phyloP scores from a whole-genome alignment of 1,140 invertebrate species.

The Oedothorax gibbosus region DNA sequence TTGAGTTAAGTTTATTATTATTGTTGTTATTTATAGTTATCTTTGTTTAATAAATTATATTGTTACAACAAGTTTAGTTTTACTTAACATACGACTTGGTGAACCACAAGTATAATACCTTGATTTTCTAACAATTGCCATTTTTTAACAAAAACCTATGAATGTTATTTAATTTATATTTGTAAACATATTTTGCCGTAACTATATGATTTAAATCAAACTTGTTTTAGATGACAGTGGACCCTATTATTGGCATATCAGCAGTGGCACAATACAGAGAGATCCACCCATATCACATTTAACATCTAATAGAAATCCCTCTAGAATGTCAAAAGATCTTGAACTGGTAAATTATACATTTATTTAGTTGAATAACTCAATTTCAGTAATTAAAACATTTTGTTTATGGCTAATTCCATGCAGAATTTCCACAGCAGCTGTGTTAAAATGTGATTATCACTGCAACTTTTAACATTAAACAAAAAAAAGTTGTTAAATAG shows the following conservation, averaged over 20 bases:
- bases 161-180: too few relatives aligned
- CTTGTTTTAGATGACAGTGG: slow-evolving; percentile 85
- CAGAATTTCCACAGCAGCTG: background rate
- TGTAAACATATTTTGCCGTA: too few relatives aligned
- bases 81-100: too few relatives aligned
- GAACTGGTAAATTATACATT: slow-evolving; percentile 44
- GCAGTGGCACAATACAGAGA: slow-evolving; percentile 95
- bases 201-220: background rate
- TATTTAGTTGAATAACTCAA: background rate
- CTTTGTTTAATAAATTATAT: too few relatives aligned
- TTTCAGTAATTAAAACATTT: background rate
- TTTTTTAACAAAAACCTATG: too few relatives aligned
- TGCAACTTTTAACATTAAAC: too few relatives aligned
- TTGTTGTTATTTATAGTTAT: too few relatives aligned
- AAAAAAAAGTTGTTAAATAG: background rate
- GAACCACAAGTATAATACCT: too few relatives aligned
- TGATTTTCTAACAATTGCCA: too few relatives aligned
- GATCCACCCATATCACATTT: slow-evolving; percentile 78
- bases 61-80: too few relatives aligned
- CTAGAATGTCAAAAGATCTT: slow-evolving; percentile 48
- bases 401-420: background rate
- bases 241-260: slow-evolving; percentile 98
- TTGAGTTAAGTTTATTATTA: too few relatives aligned
- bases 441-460: too few relatives aligned
- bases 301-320: slow-evolving; percentile 26